Base-by-base conservation (phyloP, 2,113 vertebrate genomes). In the Psettodes erumei region DNA sequence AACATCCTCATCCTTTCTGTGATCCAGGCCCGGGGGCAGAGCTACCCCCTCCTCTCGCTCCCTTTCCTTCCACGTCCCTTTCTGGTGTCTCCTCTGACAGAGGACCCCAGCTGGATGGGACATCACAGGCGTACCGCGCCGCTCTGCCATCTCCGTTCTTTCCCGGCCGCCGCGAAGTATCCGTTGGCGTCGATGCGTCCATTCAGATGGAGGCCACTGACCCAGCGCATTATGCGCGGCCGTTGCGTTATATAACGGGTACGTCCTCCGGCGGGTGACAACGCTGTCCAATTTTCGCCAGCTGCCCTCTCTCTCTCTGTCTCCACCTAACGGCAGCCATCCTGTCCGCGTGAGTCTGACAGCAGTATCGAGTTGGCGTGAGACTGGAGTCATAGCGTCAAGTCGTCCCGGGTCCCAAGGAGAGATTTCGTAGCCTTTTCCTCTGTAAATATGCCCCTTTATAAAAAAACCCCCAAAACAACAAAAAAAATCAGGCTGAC, bases 191-290 rank as follows among this genome's bases (percentile, higher is more conserved):
- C 43, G 50, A 61, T 70, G 50, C 48, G 77, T 54, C 64, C 23
- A 71, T 70, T 81, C 64, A 55, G 10, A 84, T 21, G 18, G 16
- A 56, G 59, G 66, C 43, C 19, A 62, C 76, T 69, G 75, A 82
- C 73, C 75, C 64, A 53, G 15, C 0, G 40, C 56, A 28, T 75
- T 65, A 47, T 83, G 71, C 70, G 65, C 11, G 79, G 60, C 67
- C 67, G 19, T 32, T 61, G 21, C 33, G 28, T 91, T 87, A 84
- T 67, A 62, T 83, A 90, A 92, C 71, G 70, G 47, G 42, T 68
- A 60, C 79, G 82, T 84, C 64, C 68, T 56, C 55, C 79, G 71
- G 42, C 65, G 65, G 63, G 32, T 74, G 75, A 82, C 65, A 68
- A 79, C 71, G 66, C 32, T 48, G 21, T 70, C 84, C 58, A 68